A percentile compares a stretch with the other conserved stretches of the same genome.
These are phyloP conservation scores for Turritopsis dohrnii DNA, from an alignment of 30 jellyfish, hydroid and myxozoan genomes.

Conservation along the genomic window DNA sequence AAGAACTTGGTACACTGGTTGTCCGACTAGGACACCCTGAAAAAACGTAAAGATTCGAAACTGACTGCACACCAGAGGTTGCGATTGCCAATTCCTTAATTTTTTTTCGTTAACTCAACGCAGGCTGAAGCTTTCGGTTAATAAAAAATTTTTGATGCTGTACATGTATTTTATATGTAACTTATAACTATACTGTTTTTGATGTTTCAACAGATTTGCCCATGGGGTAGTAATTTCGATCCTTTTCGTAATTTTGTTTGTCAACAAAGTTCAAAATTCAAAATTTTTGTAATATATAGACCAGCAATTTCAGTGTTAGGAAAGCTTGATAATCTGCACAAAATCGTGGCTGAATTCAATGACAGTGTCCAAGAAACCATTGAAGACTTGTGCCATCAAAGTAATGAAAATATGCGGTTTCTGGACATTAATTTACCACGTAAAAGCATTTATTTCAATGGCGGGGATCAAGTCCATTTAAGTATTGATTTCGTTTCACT, in stretches of 20 bases:
- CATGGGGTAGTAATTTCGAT: neutral
- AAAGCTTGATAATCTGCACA: neutral
- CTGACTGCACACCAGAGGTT: too few relatives aligned
- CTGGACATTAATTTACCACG: neutral
- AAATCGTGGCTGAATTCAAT: neutral
- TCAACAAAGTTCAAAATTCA: too few relatives aligned
- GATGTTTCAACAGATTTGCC: neutral
- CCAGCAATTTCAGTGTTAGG: neutral
- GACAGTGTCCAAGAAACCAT: neutral
- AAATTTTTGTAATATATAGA: neutral
- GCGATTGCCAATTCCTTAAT: too few relatives aligned
- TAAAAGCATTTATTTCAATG: neutral
- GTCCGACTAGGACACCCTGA: too few relatives aligned
- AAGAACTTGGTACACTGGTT: too few relatives aligned
- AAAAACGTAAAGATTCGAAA: too few relatives aligned
- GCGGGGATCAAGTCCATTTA: neutral
- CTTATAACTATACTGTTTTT: too few relatives aligned
- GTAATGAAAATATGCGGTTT: neutral
- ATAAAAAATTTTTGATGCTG: too few relatives aligned
- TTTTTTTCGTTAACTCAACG: too few relatives aligned
- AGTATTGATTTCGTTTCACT: neutral
- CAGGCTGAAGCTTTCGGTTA: too few relatives aligned
- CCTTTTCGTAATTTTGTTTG: too few relatives aligned
- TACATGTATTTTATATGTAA: too few relatives aligned
- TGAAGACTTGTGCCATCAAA: neutral